phyloP scores from a whole-genome alignment of 1,140 invertebrate genomes.

The Mycetomoellerius zeteki region DNA sequence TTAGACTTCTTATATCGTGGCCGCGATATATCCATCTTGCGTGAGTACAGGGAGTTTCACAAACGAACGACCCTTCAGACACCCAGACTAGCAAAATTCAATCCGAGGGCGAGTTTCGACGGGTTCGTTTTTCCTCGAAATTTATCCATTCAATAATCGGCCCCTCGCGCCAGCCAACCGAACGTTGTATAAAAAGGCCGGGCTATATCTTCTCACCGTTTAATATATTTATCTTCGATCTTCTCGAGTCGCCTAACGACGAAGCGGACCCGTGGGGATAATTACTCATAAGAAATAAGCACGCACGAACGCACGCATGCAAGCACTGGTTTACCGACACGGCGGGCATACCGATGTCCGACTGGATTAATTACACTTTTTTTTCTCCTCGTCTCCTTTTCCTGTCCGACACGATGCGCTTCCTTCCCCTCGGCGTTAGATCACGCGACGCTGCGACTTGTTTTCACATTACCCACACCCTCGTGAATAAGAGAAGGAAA shows the following conservation, averaged over 20 bases:
- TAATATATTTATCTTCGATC: conserved; percentile 78
- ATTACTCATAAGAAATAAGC: conserved; percentile 73
- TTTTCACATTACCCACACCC: conserved; percentile 25
- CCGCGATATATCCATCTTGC: conserved; percentile 62
- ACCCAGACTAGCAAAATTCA: conserved; percentile 69
- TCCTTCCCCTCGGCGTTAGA: conserved; percentile 39
- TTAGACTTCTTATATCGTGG: conserved; percentile 73
- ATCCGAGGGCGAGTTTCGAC: conserved; percentile 42
- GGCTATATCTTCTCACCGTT: conserved; percentile 68
- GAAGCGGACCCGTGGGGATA: conserved; percentile 56
- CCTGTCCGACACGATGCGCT: conserved; percentile 42
- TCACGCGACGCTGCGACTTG: conserved; percentile 35
- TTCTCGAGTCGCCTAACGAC: conserved; percentile 73
- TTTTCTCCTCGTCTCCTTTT: conserved; percentile 28
- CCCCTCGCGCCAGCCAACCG: not conserved
- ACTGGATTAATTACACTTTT: conserved; percentile 70
- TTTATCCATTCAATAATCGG: conserved; percentile 75
- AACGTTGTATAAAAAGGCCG: conserved; percentile 20
- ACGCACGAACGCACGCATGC: conserved; percentile 30
- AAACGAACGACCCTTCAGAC: conserved; percentile 13
- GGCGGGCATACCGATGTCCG: conserved; percentile 34
- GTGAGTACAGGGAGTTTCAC: conserved; percentile 54
- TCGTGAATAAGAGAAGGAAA: not conserved
- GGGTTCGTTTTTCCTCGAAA: conserved; percentile 39
- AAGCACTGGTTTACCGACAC: conserved; percentile 43